Evolutionary conservation across 2,888 invertebrate species (phyloP).

Genomic region (Anodontia alba): DNA sequence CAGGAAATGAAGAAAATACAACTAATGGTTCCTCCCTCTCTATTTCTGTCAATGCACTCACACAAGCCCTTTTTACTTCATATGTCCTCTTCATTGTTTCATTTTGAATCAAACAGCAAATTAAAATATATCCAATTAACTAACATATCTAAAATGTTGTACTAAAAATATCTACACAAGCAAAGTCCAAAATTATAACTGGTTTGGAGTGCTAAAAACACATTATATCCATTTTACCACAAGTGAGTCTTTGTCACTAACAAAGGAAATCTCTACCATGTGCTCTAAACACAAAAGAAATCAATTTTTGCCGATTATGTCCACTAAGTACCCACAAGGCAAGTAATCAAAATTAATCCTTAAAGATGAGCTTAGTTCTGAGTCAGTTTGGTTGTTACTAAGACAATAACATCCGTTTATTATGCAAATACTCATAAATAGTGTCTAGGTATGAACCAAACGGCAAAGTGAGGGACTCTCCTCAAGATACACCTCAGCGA

Average conservation of each 20-base stretch:
- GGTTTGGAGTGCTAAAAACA: neutral
- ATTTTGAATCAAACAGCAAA: neutral
- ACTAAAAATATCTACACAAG: neutral
- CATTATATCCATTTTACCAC: neutral
- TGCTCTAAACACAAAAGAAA: constrained; percentile 8
- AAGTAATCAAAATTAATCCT: constrained; percentile 1
- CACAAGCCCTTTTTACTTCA: constrained; percentile 71
- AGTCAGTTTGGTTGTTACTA: neutral
- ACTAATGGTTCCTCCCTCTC: constrained; percentile 70
- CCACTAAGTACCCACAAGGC: constrained; percentile 10
- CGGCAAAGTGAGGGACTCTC: neutral
- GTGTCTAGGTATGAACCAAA: neutral
- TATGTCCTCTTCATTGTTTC: constrained; percentile 36
- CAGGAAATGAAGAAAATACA: neutral
- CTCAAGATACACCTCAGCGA: neutral
- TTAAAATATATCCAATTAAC: neutral
- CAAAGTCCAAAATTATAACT: neutral
- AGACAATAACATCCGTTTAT: constrained; percentile 6
- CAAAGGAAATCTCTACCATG: constrained; percentile 6
- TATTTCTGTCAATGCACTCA: constrained; percentile 75
- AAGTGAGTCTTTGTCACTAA: constrained; percentile 17
- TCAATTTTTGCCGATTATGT: neutral
- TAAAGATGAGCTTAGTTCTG: neutral
- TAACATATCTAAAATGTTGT: neutral
- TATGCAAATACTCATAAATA: constrained; percentile 4